Evolutionary conservation across 2,888 invertebrate species (phyloP), one percentile per base, ranked within the genome.

Genomic region (Heliconius ethilla): DNA sequence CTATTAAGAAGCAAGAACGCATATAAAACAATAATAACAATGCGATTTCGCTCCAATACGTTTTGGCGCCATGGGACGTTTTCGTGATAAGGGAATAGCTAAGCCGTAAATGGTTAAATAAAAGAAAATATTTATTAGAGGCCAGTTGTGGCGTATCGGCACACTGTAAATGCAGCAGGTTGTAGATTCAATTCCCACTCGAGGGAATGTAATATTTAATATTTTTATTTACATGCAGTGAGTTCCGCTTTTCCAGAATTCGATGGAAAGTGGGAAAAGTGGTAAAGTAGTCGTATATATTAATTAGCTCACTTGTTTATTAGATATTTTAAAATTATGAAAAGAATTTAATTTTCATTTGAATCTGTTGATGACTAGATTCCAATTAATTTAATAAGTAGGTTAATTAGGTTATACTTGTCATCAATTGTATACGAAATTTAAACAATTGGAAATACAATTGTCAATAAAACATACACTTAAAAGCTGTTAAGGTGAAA

Each of bases 81-180:
- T 81, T 79, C 76, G 76, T 51, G 75, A 81, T 70, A n/a, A 75
- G 81, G 75, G 78, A 76, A 76, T 81, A 72, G 63, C 70, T 59
- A 62, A 72, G 62, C 33, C 59, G 27, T 27, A 69, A 45, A 65
- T 18, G 66, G 18, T 51, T 63, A 59, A 73, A 62, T 65, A 77
- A 66, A 45, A 74, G 63, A 37, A 66, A 73, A 66, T 45, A 27
- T 40, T 74, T 62, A 66, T 59, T 40, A 59, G 72, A 77, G 45
- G 45, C 18, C 51, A 18, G 51, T 22, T 0, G 51, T 9, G 7
- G 51, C 51, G 9, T 51, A 3, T 18, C 22, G 51, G 51, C 51
- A 22, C 51, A 7, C 22, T 51, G 51, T 40, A 40, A 40, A 11
- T 2, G 40, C 40, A 11, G 40, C 5, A 9, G 40, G 40, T 51